These are phyloP conservation scores for Vultur gryphus DNA, from an alignment of 2,797 vertebrate genomes.

Conservation along the genomic window DNA sequence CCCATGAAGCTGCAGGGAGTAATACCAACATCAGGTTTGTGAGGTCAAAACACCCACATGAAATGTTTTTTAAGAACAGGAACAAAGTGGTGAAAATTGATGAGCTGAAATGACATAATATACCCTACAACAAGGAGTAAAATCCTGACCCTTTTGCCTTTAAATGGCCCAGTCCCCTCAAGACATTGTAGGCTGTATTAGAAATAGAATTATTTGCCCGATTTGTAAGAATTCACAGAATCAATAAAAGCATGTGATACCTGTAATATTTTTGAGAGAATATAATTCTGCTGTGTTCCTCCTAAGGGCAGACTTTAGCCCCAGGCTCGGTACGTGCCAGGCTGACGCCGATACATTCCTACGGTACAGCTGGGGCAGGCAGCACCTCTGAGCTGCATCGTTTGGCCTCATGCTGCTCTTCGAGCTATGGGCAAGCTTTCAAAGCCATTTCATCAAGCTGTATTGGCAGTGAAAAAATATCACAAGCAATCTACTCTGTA, in stretches of 20 bases:
- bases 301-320: background rate
- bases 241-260: background rate
- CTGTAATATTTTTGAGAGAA: background rate
- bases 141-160: background rate
- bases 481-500: background rate
- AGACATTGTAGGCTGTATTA: background rate
- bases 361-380: fast-evolving
- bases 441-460: background rate
- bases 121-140: background rate
- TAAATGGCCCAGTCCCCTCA: background rate
- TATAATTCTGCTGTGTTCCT: background rate
- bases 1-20: background rate
- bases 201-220: background rate
- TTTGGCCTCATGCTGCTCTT: background rate
- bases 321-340: background rate
- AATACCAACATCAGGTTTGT: background rate
- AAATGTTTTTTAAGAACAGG: background rate
- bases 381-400: background rate
- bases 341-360: background rate
- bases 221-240: background rate
- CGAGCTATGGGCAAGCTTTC: background rate
- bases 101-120: background rate
- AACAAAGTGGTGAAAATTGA: slow-evolving; percentile 1
- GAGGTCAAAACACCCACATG: background rate
- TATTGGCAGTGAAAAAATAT: background rate